Percentiles rank a stretch among this genome's conserved stretches.
These are phyloP conservation scores for Scrobipalpa costella DNA, from an alignment of 2,888 invertebrate species.

Conservation along the genomic window DNA sequence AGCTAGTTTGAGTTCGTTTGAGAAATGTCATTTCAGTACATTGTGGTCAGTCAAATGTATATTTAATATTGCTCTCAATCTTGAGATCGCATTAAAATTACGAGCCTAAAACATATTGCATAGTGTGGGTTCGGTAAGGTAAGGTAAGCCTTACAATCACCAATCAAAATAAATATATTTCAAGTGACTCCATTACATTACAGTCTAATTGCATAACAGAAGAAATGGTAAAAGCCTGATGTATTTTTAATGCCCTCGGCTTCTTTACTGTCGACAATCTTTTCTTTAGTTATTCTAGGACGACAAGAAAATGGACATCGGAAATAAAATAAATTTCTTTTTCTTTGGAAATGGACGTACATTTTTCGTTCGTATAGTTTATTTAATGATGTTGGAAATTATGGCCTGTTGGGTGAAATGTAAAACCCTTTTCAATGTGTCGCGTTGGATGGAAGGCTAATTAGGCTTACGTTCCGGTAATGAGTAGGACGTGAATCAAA, in stretches of 20 bases:
- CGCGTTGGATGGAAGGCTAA: not conserved
- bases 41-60: too few species aligned
- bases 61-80: too few species aligned
- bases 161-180: not conserved
- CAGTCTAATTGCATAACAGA: not conserved
- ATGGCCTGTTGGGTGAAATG: not conserved
- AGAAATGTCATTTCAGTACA: too few species aligned
- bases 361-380: not conserved
- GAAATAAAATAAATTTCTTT: not conserved
- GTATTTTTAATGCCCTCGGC: conserved; percentile 8
- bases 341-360: not conserved
- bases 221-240: not conserved
- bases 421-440: not conserved
- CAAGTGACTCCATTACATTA: not conserved
- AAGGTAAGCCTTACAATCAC: too few species aligned
- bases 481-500: not conserved
- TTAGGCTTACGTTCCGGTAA: not conserved
- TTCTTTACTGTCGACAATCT: not conserved
- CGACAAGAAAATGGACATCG: conserved; percentile 15
- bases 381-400: not conserved
- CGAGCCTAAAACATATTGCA: too few species aligned
- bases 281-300: conserved; percentile 10
- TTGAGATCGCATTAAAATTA: too few species aligned
- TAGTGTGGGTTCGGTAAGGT: too few species aligned
- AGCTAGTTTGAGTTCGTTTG: too few species aligned